Evolutionary conservation across 2,113 vertebrate species (phyloP).

Genomic region (Gallinago undulata): DNA sequence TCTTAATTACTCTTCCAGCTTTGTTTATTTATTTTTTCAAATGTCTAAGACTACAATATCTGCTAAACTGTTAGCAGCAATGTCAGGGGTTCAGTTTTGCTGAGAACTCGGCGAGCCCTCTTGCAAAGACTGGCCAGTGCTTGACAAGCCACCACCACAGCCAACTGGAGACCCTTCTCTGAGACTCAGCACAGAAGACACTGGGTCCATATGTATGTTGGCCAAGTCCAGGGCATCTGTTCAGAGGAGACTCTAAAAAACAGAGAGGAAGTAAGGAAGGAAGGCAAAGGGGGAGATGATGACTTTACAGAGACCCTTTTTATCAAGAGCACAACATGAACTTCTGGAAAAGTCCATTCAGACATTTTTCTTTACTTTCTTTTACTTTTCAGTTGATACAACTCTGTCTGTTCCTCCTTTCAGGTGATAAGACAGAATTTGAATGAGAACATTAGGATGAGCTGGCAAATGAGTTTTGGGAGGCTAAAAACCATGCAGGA

Average conservation of each 20-base stretch:
- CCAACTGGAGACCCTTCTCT: not conserved
- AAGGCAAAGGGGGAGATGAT: not conserved
- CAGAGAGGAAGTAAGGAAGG: not conserved
- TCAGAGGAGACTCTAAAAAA: not conserved
- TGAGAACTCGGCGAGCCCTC: not conserved
- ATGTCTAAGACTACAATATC: not conserved
- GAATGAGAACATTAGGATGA: not conserved
- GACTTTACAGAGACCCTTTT: not conserved
- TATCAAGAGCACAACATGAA: not conserved
- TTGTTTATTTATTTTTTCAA: not conserved
- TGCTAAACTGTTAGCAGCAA: not conserved
- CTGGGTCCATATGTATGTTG: accelerated
- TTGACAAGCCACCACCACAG: accelerated
- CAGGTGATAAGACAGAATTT: not conserved
- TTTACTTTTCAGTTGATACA: not conserved
- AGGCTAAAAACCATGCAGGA: not conserved
- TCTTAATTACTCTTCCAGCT: not conserved
- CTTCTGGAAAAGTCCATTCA: not conserved
- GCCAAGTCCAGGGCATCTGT: not conserved
- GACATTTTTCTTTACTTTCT: not conserved
- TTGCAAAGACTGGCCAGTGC: not conserved
- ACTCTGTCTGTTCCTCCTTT: not conserved
- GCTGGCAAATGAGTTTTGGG: not conserved
- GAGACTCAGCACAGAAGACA: accelerated
- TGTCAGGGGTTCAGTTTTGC: not conserved